A percentile compares a stretch with the other conserved stretches of the same genome.
These are phyloP conservation scores for Erebia epiphron DNA, from an alignment of 2,888 invertebrate genomes.

Conservation along the genomic window DNA sequence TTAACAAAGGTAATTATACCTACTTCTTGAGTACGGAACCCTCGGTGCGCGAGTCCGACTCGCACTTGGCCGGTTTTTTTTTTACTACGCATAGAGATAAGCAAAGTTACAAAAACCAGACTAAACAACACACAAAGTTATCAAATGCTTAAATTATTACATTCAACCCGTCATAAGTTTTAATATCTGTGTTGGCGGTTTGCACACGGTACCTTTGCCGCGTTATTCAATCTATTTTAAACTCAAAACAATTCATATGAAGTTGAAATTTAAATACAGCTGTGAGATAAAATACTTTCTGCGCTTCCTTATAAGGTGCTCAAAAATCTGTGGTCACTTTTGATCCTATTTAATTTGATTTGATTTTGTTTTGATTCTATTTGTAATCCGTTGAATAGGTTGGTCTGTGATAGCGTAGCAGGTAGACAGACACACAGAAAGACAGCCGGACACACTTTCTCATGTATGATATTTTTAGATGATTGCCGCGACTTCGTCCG, in stretches of 20 bases:
- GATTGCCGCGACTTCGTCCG: no score
- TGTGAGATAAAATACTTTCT: constrained; percentile 23
- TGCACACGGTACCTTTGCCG: constrained; percentile 42
- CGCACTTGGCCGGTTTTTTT: no score
- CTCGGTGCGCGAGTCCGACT: no score
- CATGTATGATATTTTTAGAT: no score
- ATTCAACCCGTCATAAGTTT: constrained; percentile 53
- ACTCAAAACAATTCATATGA: neutral
- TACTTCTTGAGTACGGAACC: no score
- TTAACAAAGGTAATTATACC: no score
- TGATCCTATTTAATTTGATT: constrained; percentile 27
- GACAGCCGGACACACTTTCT: no score
- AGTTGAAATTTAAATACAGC: neutral
- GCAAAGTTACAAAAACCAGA: neutral
- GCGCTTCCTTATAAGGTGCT: constrained; percentile 31
- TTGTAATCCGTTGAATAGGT: neutral
- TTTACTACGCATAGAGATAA: no score
- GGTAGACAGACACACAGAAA: no score
- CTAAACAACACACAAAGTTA: neutral
- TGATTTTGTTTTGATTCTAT: neutral
- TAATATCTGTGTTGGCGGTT: constrained; percentile 40
- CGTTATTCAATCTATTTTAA: neutral
- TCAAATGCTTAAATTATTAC: constrained; percentile 5
- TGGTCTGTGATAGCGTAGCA: no score
- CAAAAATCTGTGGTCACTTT: constrained; percentile 34